Evolutionary conservation across 1,140 invertebrate genomes (phyloP), one percentile per base, ranked within the genome.

Genomic region (Drosophila subpulchrella): DNA sequence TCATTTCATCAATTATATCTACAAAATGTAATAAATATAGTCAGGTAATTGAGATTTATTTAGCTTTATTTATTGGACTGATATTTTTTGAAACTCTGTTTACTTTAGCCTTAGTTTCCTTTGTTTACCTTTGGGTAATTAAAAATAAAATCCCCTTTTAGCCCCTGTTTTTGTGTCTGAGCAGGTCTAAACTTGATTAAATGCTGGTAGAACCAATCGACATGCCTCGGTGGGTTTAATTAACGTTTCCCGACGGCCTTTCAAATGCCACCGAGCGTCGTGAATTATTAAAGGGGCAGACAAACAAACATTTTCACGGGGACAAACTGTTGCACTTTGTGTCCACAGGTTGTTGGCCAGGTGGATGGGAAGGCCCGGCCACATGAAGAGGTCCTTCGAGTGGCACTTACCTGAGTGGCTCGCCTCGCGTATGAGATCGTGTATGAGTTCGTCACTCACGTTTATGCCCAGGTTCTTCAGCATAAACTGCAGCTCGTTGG

Each of bases 401-500:
- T 63, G 67, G 27, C 80, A 91, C 90, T 91, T 67, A 95, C 95
- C 95, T 84, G 94, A 94, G 91, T 95, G 94, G 90, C 95, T 96
- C 30, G 95, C 95, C 89, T 95, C 94, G 81, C 94, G 94, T 74
- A 96, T 94, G 71, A 96, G 93, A 81, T 95, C 94, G 60, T 94
- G 93, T 48, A 96, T 94, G 72, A 95, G 93, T 91, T 96, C 95
- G 77, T 96, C 95, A 75, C 94, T 94, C 78, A 96, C 94, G 79
- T 95, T 93, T 68, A 96, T 96, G 74, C 95, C 96, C 62, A 96
- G 93, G 90, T 95, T 95, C 61, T 94, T 94, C 44, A 96, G 93
- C 96, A 96, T 96, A 85, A 94, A 94, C 91, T 96, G 95, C 75
- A 96, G 92, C 90, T 96, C 96, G 34, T 94, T 94, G 7, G 95